Evolutionary conservation across 2,113 vertebrate species (phyloP).

Genomic region (Heterotis niloticus): DNA sequence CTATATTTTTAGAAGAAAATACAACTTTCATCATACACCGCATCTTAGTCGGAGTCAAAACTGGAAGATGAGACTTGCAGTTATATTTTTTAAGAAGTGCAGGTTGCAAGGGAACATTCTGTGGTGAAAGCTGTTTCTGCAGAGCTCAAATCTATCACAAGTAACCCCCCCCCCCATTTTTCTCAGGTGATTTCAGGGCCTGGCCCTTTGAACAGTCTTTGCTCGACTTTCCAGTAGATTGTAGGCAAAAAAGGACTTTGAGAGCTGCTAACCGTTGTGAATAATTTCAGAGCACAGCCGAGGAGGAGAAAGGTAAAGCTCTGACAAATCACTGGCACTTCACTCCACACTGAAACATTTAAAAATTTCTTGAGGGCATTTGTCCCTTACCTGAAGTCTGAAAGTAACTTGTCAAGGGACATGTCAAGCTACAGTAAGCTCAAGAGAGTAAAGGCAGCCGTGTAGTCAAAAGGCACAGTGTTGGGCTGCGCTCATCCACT

Average conservation of each 20-base stretch:
- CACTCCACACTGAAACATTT: not conserved
- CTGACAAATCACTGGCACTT: not conserved
- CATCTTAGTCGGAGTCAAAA: not conserved
- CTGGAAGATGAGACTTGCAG: not conserved
- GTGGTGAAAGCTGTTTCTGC: too few species aligned
- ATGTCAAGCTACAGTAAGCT: not conserved
- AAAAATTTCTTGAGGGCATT: not conserved
- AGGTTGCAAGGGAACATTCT: too few species aligned
- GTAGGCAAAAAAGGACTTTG: too few species aligned
- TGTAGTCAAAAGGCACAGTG: not conserved
- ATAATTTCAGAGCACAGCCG: not conserved
- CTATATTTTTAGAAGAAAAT: too few species aligned
- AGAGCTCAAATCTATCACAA: too few species aligned
- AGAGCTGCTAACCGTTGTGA: not conserved
- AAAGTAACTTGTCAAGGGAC: slow-evolving; percentile 16
- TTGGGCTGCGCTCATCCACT: too few species aligned
- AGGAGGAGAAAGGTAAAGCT: not conserved
- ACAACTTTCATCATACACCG: not conserved
- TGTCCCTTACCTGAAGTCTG: not conserved
- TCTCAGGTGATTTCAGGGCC: too few species aligned
- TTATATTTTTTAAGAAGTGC: not conserved
- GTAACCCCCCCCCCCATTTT: too few species aligned
- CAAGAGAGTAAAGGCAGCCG: not conserved
- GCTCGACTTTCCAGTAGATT: too few species aligned
- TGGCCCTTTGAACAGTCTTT: too few species aligned